Base-by-base conservation (phyloP, 2,797 vertebrate species). In the Fistularia tabacaria region DNA sequence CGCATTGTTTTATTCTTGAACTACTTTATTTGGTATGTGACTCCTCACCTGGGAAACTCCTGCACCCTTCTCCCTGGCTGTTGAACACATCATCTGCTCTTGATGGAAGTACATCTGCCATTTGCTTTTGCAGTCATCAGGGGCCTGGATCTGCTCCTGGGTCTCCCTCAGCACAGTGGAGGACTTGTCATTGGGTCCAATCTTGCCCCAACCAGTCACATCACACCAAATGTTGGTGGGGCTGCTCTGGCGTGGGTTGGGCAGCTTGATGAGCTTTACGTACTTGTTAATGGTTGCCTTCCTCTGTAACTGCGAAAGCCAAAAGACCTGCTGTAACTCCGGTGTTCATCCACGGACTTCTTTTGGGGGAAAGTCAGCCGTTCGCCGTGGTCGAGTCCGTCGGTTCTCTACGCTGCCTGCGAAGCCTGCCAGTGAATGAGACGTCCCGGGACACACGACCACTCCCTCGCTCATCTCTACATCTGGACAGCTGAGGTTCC, bases 201-300 rank as follows among this genome's bases (percentile, higher is more conserved):
- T 87, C 12, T 0, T 1, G 1, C 89, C 89, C 90, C 89, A 91
- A 38, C 90, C 89, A 39, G 86, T 81, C 7, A 87, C 83, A 0
- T 11, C 0, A 37, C 90, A 91, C 1, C 63, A 50, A 4, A 44
- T 13, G 1, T 62, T 47, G 0, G 61, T 73, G 1, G 14, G 56
- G 9, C 43, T 36, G 14, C 69, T 62, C 5, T 1, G 36, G 0
- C 64, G 11, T 54, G 82, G 74, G 37, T 68, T 77, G 0, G 83
- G 81, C 36, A 90, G 62, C 11, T 0, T 9, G 1, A 84, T 71
- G 13, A 53, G 0, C 9, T 73, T 67, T 15, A 90, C 85, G 7
- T 58, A 65, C 12, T 44, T 61, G 13, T 80, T 80, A 13, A 90
- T 62, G 8, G 2, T 74, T 39, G 84, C 88, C 0, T 83, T 82